A percentile compares a stretch with the other conserved stretches of the same genome.
These are phyloP conservation scores for Merops nubicus DNA, from an alignment of 2,113 vertebrate genomes.

Conservation along the genomic window DNA sequence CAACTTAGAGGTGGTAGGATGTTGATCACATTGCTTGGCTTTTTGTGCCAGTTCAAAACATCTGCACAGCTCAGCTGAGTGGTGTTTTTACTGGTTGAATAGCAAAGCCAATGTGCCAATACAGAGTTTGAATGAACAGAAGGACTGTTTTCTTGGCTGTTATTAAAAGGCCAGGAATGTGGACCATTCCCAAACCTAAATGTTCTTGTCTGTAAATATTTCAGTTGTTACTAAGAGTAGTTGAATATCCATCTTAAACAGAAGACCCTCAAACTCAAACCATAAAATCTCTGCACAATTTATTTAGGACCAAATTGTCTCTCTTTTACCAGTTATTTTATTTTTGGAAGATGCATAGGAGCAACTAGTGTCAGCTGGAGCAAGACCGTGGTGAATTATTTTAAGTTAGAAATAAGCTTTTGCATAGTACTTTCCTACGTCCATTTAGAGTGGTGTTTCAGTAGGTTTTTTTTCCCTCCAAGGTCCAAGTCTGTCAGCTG, in stretches of 20 bases:
- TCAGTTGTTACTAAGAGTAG: not conserved
- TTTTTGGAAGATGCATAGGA: not conserved
- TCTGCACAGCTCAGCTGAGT: not conserved
- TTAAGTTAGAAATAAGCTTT: not conserved
- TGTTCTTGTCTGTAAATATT: not conserved
- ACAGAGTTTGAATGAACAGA: not conserved
- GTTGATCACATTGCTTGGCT: not conserved
- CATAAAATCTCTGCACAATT: not conserved
- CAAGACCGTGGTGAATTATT: not conserved
- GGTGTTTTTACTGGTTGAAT: not conserved
- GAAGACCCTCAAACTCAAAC: not conserved
- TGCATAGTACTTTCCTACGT: not conserved
- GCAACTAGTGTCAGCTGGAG: not conserved
- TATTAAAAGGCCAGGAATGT: not conserved
- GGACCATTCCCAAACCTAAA: not conserved
- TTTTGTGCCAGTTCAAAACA: conserved; percentile 18
- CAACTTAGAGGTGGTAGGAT: not conserved
- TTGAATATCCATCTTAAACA: not conserved
- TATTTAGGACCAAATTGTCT: not conserved
- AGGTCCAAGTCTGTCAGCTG: conserved; percentile 16
- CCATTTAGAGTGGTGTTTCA: not conserved
- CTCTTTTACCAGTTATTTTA: not conserved
- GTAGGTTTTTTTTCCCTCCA: not conserved
- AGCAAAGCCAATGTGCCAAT: not conserved
- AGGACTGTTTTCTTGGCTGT: not conserved